A percentile compares a stretch with the other conserved stretches of the same genome.
These are phyloP conservation scores for Hippotragus niger DNA, from an alignment of 2,113 vertebrate genomes.

Conservation along the genomic window DNA sequence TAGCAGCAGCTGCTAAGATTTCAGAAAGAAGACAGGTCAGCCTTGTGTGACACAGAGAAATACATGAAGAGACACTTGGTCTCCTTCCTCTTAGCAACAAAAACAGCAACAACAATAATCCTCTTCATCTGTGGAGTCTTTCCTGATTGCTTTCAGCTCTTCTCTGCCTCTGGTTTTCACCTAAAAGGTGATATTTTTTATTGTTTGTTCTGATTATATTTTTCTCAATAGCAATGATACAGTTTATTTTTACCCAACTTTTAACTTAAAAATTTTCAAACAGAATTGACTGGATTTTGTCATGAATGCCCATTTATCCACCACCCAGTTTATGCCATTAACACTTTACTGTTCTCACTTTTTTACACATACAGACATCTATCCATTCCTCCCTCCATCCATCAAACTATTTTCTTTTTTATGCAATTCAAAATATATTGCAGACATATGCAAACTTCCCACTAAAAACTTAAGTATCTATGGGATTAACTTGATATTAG, in stretches of 20 bases:
- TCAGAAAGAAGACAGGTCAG: background rate
- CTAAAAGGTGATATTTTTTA: background rate
- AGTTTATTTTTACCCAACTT: background rate
- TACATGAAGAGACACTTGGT: background rate
- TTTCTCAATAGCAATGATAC: background rate
- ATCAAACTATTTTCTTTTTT: background rate
- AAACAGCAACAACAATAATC: background rate
- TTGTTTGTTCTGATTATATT: background rate
- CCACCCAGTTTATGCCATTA: background rate
- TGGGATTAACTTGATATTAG: background rate
- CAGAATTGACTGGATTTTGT: background rate
- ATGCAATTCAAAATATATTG: background rate
- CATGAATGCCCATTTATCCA: background rate
- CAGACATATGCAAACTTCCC: background rate
- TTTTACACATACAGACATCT: background rate
- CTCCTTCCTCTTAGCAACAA: background rate
- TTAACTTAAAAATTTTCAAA: background rate
- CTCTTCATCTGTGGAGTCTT: background rate
- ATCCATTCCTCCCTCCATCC: background rate
- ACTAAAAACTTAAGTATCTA: background rate
- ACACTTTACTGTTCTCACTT: background rate
- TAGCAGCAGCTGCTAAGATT: background rate
- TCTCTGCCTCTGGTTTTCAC: background rate
- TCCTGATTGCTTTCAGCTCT: background rate
- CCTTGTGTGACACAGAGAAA: background rate